A percentile compares a stretch with the other conserved stretches of the same genome.
phyloP scores from a whole-genome alignment of 1,140 invertebrate genomes.

The Tyrophagus putrescentiae region DNA sequence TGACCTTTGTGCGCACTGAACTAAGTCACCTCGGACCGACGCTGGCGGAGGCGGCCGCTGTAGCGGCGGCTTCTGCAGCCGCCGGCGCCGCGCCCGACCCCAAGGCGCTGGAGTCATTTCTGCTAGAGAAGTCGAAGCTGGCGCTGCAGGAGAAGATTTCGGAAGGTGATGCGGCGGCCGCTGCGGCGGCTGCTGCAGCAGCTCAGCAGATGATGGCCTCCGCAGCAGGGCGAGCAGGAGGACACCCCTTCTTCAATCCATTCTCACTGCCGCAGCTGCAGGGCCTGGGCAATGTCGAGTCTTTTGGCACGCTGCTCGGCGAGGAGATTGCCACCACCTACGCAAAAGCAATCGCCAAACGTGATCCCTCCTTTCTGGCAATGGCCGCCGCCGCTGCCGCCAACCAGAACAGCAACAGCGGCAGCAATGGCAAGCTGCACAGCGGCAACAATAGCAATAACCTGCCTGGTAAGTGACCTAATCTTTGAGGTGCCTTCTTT shows the following conservation, averaged over 20 bases:
- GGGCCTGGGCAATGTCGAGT: slow-evolving; percentile 39
- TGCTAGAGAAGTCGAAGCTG: slow-evolving; percentile 61
- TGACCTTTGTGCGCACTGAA: slow-evolving; percentile 40
- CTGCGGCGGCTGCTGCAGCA: slow-evolving; percentile 32
- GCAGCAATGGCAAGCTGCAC: not conserved
- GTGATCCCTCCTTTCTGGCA: slow-evolving; percentile 9
- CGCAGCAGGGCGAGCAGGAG: not conserved
- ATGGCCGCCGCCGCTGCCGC: slow-evolving; percentile 28
- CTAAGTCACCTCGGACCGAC: slow-evolving; percentile 23
- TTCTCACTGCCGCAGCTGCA: slow-evolving; percentile 44
- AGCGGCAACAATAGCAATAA: slow-evolving; percentile 1
- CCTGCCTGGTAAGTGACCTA: slow-evolving; percentile 21
- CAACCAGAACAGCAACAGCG: slow-evolving; percentile 52
- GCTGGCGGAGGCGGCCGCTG: too few relatives aligned
- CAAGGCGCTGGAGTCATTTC: slow-evolving; percentile 58
- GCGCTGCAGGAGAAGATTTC: slow-evolving; percentile 44
- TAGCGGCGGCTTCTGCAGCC: too few relatives aligned
- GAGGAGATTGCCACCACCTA: slow-evolving; percentile 59
- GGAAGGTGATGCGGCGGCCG: slow-evolving; percentile 34
- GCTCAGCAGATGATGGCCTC: slow-evolving; percentile 21
- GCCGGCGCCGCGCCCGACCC: slow-evolving; percentile 23
- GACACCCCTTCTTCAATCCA: slow-evolving; percentile 5
- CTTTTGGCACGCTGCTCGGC: slow-evolving; percentile 51
- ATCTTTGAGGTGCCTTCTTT: not conserved
- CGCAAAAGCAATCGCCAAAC: slow-evolving; percentile 22